Base-by-base conservation (phyloP, 2,113 vertebrate genomes). In the Numenius arquata region DNA sequence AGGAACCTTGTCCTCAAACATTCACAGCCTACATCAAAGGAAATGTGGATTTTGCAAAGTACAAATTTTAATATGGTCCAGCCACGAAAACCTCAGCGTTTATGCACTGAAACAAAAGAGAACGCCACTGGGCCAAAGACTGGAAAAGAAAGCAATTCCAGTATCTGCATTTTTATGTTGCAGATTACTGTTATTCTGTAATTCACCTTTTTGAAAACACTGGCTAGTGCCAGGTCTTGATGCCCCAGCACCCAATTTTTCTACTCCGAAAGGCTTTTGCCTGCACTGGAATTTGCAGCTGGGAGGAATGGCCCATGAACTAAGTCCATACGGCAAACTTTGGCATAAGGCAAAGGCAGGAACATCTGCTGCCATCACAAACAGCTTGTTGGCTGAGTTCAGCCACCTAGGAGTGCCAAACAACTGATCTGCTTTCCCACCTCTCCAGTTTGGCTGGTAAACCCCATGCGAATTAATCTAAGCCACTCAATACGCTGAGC, bases 201-300 rank as follows among this genome's bases (percentile, higher is more conserved):
- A 29, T 72, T 76, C 45, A 82, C 45, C 58, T 52, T 53, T 78
- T 23, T 70, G 53, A 68, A 90, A 82, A 61, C 40, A 56, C 25
- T 23, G 56, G 12, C 32, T 70, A 53, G 15, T 11, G 32, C 48
- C 38, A 80, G 84, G 26, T 50, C 58, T 68, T 61, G 53, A 78
- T 43, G 70, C 18, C 26, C 36, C 75, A 66, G 50, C n/a, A 85
- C 70, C 23, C 53, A 12, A 0, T 65, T 89, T 65, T 75, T 82
- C 75, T 70, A 13, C 30, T 94, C 58, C 32, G 55, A 77, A 19
- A 29, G 23, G 45, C 12, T 91, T 91, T 95, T 87, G 48, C 53
- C 56, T 90, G 30, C 7, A 21, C 68, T 87, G 91, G 83, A 94
- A 93, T 91, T 85, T 93, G 87, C 63, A 90, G 43, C 53, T 95